Evolutionary conservation across 2,113 vertebrate genomes (phyloP), one percentile per base, ranked within the genome.

Genomic region (Dromas ardeola): DNA sequence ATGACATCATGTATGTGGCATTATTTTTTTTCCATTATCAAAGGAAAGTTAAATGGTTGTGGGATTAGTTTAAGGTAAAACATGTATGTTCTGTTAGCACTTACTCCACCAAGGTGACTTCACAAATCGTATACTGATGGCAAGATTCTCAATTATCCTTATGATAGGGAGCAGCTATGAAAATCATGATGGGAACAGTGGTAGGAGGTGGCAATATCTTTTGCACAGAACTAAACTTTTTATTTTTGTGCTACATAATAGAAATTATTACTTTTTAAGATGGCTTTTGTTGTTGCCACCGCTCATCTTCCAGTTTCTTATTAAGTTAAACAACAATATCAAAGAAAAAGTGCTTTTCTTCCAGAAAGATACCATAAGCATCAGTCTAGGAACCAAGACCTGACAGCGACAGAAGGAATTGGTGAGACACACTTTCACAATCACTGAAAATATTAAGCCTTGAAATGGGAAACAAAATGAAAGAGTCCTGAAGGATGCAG

Each of bases 131-230:
- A 74, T 58, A 67, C 71, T 93, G 93, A 97, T 95, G 86, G 82
- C 32, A 90, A 96, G 93, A 96, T 91, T 96, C 85, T 89, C 97
- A 96, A 89, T 94, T 94, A 96, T 78, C 61, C 81, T 94, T 91
- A 78, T 45, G 53, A 92, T 72, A 95, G 66, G 91, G 78, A 96
- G 90, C 89, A 96, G 88, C 96, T 80, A 61, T 69, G 81, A 97
- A 89, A 97, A 83, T 96, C 86, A 67, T 77, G n/a, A 29, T 6
- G 18, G 38, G 36, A 89, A 52, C 29, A 55, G 1, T 61, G 58
- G 25, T 17, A 74, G 34, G 53, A 91, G n/a, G 7, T 19, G 15
- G 36, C 26, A 86, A 50, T n/a, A 55, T 18, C 26, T 38, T 86
- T 90, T 62, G 45, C n/a, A 43, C 0, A 10, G 32, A 77, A 73